Conservation (phyloP, 2,797 vertebrate species). For the Paratrypauchen microcephalus region DNA sequence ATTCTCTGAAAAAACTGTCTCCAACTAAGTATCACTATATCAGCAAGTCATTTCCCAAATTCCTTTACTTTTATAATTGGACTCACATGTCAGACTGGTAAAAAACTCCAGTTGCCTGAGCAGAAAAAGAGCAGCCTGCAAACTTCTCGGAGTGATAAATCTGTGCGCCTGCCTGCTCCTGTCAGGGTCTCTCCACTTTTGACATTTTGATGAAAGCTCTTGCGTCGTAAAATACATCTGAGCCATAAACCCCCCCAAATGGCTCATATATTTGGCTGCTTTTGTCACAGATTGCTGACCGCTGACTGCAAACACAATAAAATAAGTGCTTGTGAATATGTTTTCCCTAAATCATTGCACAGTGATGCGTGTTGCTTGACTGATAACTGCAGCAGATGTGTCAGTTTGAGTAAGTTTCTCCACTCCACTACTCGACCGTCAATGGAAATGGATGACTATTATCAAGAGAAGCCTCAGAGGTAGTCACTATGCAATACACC, state of each 20-base stretch:
- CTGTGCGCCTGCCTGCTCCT: conserved; percentile 23
- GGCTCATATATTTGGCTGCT: conserved; percentile 50
- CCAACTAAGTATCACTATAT: not conserved
- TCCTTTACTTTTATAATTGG: conserved; percentile 1
- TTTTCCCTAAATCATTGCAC: conserved; percentile 61
- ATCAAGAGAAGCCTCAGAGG: conserved; percentile 54
- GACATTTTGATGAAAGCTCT: conserved; percentile 64
- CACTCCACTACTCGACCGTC: conserved; percentile 48
- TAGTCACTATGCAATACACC: conserved; percentile 42
- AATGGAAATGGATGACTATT: conserved; percentile 58
- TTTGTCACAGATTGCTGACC: conserved; percentile 58
- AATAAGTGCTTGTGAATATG: conserved; percentile 54
- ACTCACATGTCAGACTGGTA: conserved; percentile 22
- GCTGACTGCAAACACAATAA: conserved; percentile 54
- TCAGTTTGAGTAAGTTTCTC: conserved; percentile 45
- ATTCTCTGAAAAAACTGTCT: conserved; percentile 7
- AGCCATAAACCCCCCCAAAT: conserved; percentile 44
- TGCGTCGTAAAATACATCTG: conserved; percentile 50
- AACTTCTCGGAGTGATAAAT: conserved; percentile 51
- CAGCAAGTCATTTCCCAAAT: conserved; percentile 12
- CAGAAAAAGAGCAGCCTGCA: conserved; percentile 17
- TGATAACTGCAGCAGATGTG: conserved; percentile 58
- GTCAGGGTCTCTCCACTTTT: conserved; percentile 40
- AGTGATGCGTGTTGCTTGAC: conserved; percentile 53
- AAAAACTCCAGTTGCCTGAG: conserved; percentile 26